Conservation (phyloP, 2,888 invertebrate genomes). For the Drosophila buzzatii region DNA sequence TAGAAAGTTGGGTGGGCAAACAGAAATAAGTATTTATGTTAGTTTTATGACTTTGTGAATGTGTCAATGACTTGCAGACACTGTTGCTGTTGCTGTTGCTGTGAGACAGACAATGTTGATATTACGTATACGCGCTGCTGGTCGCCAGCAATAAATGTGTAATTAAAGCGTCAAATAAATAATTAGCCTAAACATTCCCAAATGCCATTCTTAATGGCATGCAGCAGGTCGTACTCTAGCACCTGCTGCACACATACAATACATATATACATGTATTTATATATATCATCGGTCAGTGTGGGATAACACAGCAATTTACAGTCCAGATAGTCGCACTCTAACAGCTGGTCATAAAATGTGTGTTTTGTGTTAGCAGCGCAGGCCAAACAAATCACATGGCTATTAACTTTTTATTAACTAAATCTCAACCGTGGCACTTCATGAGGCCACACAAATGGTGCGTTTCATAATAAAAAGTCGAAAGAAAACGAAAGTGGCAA, state of each 20-base stretch:
- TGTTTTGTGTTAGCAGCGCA: slow-evolving; percentile 39
- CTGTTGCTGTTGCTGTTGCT: slow-evolving; percentile 48
- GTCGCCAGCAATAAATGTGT: slow-evolving; percentile 63
- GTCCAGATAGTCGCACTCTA: slow-evolving; percentile 38
- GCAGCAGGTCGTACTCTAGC: slow-evolving; percentile 12
- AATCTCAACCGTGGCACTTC: slow-evolving; percentile 65
- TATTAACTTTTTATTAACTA: slow-evolving; percentile 75
- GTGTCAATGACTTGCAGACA: slow-evolving; percentile 63
- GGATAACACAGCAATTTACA: slow-evolving; percentile 51
- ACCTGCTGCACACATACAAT: slow-evolving; percentile 5
- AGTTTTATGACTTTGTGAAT: slow-evolving; percentile 38
- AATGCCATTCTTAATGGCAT: slow-evolving; percentile 19
- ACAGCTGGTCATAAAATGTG: slow-evolving; percentile 45
- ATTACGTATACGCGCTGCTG: slow-evolving; percentile 62
- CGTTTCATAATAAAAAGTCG: slow-evolving; percentile 13
- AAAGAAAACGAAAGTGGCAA: slow-evolving; percentile 12
- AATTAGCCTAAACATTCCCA: slow-evolving; percentile 56
- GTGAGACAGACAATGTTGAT: slow-evolving; percentile 34
- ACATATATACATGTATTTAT: neutral
- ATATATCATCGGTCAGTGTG: slow-evolving; percentile 1
- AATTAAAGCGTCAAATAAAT: slow-evolving; percentile 77
- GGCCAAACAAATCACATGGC: slow-evolving; percentile 73
- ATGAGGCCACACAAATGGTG: slow-evolving; percentile 38
- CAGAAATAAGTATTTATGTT: slow-evolving; percentile 24
- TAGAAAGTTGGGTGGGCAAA: neutral